Evolutionary conservation across 2,113 vertebrate species (phyloP).

Genomic region (Lichenostomus cassidix): DNA sequence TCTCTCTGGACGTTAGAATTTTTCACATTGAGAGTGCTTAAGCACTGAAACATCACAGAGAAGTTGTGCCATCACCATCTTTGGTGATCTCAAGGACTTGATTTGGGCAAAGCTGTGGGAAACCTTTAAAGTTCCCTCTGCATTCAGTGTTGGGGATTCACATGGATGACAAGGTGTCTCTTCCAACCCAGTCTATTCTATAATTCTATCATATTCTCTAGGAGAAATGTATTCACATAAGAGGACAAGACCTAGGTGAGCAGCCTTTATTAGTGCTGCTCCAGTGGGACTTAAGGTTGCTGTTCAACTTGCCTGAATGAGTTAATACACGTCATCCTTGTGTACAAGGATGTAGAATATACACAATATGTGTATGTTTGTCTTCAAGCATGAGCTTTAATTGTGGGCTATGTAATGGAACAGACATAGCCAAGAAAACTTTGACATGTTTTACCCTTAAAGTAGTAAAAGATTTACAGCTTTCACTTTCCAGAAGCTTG

Average conservation of each 20-base stretch:
- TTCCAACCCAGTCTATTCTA: background rate
- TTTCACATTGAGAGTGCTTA: background rate
- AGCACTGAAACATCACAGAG: background rate
- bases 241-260: background rate
- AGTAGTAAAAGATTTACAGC: background rate
- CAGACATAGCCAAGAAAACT: background rate
- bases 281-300: background rate
- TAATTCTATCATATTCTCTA: background rate
- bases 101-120: background rate
- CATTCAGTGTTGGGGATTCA: background rate
- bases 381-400: background rate
- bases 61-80: background rate
- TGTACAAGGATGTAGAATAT: background rate
- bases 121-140: background rate
- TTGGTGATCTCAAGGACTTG: background rate
- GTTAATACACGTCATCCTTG: background rate
- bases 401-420: background rate
- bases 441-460: background rate
- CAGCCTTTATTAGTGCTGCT: background rate
- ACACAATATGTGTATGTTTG: background rate
- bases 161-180: background rate
- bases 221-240: background rate
- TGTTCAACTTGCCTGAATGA: background rate
- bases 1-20: background rate
- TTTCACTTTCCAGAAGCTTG: background rate